These are phyloP conservation scores for Aricia artaxerxes DNA, from an alignment of 2,888 invertebrate genomes.

Conservation along the genomic window DNA sequence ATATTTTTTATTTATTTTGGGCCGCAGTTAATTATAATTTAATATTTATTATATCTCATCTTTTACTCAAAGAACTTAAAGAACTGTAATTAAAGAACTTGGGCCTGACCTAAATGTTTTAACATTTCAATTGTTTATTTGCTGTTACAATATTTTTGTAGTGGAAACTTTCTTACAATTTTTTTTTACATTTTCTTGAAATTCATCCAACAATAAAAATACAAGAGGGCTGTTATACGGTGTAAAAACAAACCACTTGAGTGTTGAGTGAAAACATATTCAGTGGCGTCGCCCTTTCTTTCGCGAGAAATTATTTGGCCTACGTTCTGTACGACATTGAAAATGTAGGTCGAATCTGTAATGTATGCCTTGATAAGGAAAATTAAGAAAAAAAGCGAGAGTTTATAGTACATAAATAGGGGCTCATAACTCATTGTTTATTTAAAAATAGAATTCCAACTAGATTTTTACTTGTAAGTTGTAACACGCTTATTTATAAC, in stretches of 20 bases:
- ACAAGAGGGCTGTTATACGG: background rate
- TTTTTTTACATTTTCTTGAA: background rate
- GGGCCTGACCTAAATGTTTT: background rate
- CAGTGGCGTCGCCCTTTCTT: background rate
- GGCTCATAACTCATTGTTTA: background rate
- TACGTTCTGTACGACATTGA: constrained; percentile 24
- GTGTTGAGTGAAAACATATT: background rate
- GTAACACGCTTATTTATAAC: background rate
- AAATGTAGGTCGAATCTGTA: constrained; percentile 23
- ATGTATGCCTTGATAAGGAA: background rate
- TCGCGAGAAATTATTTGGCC: constrained; percentile 8
- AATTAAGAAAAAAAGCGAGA: background rate
- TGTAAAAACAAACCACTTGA: constrained; percentile 5
- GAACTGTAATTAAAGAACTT: background rate
- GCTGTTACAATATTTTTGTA: background rate
- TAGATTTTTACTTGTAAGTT: background rate
- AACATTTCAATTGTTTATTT: background rate
- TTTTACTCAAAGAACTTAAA: background rate
- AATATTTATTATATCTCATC: background rate
- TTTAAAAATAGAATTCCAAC: background rate
- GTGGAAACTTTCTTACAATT: background rate
- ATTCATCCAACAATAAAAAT: background rate
- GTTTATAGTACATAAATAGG: background rate
- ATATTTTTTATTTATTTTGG: background rate
- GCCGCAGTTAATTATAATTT: background rate